Evolutionary conservation across 2,797 vertebrate genomes (phyloP).

Genomic region (Nasua narica): DNA sequence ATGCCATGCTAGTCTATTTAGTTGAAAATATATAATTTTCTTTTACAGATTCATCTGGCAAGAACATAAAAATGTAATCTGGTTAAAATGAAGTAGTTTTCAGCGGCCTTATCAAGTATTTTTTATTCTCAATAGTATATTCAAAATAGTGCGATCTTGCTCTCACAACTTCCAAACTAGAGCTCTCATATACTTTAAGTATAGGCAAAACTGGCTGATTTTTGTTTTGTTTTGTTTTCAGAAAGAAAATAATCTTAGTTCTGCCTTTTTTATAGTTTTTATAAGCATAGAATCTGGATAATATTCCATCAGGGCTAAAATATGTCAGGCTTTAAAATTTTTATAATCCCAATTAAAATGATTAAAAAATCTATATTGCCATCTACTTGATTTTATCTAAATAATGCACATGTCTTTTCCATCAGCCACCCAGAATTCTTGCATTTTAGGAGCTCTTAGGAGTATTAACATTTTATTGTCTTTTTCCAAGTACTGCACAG

Average conservation of each 20-base stretch:
- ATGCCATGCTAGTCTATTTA: neutral
- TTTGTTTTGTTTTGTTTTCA: neutral
- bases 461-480: constrained; percentile 38
- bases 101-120: neutral
- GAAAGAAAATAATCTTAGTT: neutral
- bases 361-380: neutral
- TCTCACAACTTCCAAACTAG: neutral
- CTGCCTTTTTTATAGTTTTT: neutral
- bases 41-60: neutral
- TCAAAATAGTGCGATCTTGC: neutral
- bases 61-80: neutral
- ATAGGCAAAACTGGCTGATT: neutral
- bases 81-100: neutral
- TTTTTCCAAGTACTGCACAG: neutral
- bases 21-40: neutral
- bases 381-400: constrained; percentile 11
- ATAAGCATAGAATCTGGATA: neutral
- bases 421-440: neutral
- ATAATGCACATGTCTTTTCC: constrained; percentile 17
- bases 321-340: neutral
- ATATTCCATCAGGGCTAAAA: neutral
- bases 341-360: neutral
- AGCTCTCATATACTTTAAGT: neutral
- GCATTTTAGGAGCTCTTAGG: neutral
- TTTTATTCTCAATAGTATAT: neutral